Evolutionary conservation across 2,888 invertebrate genomes (phyloP).

Genomic region (Hololepta plana): DNA sequence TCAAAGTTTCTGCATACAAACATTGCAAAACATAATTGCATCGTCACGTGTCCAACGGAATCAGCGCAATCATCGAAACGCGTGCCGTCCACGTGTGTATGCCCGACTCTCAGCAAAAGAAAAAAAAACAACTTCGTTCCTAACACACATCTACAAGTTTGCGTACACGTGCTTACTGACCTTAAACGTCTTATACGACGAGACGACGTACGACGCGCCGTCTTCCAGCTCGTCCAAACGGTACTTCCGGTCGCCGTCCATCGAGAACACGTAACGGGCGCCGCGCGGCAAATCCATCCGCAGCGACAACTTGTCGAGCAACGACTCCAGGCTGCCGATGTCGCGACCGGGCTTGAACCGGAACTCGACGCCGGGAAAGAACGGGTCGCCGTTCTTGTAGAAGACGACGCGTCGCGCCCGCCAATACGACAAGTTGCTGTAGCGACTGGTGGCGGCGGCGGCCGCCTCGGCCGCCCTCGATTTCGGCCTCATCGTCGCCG

Average conservation of each 20-base stretch:
- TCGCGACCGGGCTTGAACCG: conserved; percentile 79
- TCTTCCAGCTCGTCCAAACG: conserved; percentile 74
- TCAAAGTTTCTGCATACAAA: no score
- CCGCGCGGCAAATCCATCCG: conserved; percentile 77
- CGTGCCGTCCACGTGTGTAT: no score
- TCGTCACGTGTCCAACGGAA: no score
- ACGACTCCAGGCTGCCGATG: conserved; percentile 66
- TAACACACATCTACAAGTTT: no score
- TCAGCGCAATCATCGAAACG: no score
- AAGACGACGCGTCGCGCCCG: conserved; percentile 73
- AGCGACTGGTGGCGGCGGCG: conserved; percentile 31
- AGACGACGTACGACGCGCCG: conserved; percentile 84
- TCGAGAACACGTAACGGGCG: conserved; percentile 78
- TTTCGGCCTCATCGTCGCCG: conserved; percentile 32
- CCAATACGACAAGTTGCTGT: conserved; percentile 74
- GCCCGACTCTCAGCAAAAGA: no score
- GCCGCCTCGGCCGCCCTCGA: conserved; percentile 35
- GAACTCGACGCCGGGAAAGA: conserved; percentile 77
- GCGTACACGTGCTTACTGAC: conserved; percentile 40
- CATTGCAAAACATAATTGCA: no score
- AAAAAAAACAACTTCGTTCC: conserved; percentile 2
- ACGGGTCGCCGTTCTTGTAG: conserved; percentile 86
- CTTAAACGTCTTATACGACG: conserved; percentile 82
- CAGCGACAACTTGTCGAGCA: conserved; percentile 73
- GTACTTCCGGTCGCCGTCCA: conserved; percentile 77